Conservation (phyloP, 2,113 vertebrate genomes). For the Mastomys coucha region DNA sequence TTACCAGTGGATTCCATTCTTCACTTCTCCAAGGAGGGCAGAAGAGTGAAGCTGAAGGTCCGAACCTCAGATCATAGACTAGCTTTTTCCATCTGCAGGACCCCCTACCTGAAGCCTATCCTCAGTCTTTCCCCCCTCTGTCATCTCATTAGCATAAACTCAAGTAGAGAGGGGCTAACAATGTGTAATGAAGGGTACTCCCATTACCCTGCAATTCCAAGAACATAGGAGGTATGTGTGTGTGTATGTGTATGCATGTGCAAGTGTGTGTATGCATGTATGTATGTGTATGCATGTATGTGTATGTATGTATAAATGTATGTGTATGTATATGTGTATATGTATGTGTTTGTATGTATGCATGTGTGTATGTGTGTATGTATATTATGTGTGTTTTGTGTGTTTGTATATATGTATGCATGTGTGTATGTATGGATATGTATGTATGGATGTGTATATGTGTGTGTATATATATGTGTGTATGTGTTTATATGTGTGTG, state of each 20-base stretch:
- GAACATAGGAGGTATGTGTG: accelerated
- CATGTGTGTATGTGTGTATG: background rate
- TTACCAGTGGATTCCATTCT: background rate
- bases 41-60: too few species aligned
- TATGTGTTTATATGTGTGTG: background rate
- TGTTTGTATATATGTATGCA: background rate
- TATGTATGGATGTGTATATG: background rate
- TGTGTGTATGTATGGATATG: too few species aligned
- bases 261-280: background rate
- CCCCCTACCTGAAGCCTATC: background rate
- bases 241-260: background rate
- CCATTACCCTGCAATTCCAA: background rate
- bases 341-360: too few species aligned
- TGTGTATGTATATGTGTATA: background rate
- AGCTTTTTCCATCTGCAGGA: background rate
- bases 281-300: background rate
- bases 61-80: background rate
- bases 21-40: background rate
- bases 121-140: background rate
- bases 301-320: too few species aligned
- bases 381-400: background rate
- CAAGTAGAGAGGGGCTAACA: background rate
- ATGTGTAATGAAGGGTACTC: background rate
- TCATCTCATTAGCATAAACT: background rate
- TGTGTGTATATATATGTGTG: too few species aligned